These are phyloP conservation scores for Pipistrellus kuhlii DNA, from an alignment of 2,797 vertebrate species.

Conservation along the genomic window DNA sequence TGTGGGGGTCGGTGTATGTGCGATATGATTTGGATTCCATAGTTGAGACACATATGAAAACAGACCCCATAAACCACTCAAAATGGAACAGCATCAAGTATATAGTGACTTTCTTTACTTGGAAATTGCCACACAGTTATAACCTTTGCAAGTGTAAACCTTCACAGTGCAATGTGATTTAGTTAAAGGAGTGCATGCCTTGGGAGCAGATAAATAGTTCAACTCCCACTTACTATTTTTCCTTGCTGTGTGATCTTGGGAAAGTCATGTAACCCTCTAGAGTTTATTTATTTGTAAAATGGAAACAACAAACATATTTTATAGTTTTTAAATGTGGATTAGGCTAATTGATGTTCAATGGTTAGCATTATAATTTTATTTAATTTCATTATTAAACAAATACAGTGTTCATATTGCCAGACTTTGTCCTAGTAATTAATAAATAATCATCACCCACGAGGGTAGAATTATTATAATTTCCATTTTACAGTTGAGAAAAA, in stretches of 20 bases:
- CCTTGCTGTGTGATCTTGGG: neutral
- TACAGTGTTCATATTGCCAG: neutral
- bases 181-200: neutral
- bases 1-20: neutral
- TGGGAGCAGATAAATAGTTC: neutral
- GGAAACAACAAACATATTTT: neutral
- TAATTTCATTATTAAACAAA: slow-evolving; percentile 5
- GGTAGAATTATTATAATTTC: neutral
- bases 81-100: neutral
- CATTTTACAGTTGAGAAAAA: neutral
- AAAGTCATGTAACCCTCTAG: neutral
- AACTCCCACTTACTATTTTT: neutral
- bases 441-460: neutral
- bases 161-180: neutral
- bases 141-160: neutral
- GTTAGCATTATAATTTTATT: neutral
- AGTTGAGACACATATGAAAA: neutral
- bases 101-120: neutral
- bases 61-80: neutral
- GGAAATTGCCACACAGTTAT: neutral
- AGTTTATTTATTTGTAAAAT: slow-evolving; percentile 15
- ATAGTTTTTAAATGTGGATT: neutral
- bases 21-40: neutral
- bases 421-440: neutral
- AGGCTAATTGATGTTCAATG: neutral